Percentiles rank a stretch among this genome's conserved stretches.
These are phyloP conservation scores for Galerucella pusilla DNA, from an alignment of 2,888 invertebrate genomes.

Conservation along the genomic window DNA sequence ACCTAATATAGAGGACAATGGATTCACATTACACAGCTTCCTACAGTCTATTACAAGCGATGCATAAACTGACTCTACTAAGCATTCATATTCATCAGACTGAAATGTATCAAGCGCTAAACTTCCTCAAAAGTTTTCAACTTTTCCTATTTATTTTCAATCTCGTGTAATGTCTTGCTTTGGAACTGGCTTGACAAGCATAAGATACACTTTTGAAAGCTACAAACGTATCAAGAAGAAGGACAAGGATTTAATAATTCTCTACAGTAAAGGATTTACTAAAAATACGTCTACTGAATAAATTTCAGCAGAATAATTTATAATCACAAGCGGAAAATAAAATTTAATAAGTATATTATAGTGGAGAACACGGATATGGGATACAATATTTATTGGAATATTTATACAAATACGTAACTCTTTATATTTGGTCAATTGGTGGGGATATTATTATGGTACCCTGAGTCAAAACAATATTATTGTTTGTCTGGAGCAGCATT, in stretches of 20 bases:
- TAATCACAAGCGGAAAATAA: too few species aligned
- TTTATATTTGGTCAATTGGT: too few species aligned
- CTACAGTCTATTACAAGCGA: not conserved
- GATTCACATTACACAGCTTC: not conserved
- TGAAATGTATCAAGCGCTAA: not conserved
- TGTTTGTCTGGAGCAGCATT: too few species aligned
- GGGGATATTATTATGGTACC: too few species aligned
- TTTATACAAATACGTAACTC: too few species aligned
- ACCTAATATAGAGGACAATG: conserved; percentile 2
- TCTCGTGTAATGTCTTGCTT: not conserved
- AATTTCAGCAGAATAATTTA: too few species aligned
- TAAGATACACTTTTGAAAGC: not conserved
- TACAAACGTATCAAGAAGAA: not conserved
- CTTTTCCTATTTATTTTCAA: not conserved
- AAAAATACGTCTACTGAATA: too few species aligned
- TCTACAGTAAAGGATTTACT: too few species aligned
- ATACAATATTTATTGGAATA: too few species aligned
- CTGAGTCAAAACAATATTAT: too few species aligned
- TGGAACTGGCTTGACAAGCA: not conserved
- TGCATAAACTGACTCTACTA: not conserved
- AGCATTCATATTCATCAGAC: conserved; percentile 2
- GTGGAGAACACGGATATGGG: too few species aligned
- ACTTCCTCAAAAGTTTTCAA: not conserved
- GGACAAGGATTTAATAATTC: not conserved
- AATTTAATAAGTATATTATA: too few species aligned